phyloP scores from a whole-genome alignment of 2,113 vertebrate genomes.

The Bettongia penicillata region DNA sequence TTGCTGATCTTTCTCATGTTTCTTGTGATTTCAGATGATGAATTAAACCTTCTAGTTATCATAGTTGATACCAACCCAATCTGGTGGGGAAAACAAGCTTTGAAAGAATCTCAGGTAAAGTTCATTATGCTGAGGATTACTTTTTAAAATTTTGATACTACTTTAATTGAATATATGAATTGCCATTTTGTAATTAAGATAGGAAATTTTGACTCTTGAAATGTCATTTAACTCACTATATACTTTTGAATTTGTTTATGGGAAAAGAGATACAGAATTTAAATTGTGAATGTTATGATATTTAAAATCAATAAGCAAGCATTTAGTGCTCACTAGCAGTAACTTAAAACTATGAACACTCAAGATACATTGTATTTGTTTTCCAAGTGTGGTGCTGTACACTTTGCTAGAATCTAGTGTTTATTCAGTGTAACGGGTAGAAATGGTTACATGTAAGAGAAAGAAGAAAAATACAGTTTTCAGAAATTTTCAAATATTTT shows the following conservation, averaged over 20 bases:
- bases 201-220: not conserved
- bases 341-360: constrained; percentile 12
- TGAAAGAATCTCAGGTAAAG: constrained; percentile 90
- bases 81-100: constrained; percentile 96
- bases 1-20: constrained; percentile 14
- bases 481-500: fast-evolving
- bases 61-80: constrained; percentile 95
- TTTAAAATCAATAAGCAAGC: not conserved
- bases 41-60: constrained; percentile 92
- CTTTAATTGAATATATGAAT: not conserved
- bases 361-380: constrained; percentile 7
- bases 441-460: not conserved
- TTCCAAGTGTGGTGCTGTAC: not conserved
- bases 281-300: not conserved
- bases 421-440: not conserved
- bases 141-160: not conserved
- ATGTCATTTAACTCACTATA: not conserved
- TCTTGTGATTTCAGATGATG: constrained; percentile 88
- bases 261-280: not conserved
- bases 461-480: not conserved
- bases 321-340: not conserved
- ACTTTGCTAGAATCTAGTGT: not conserved
- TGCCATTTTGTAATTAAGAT: not conserved
- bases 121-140: not conserved
- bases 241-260: not conserved